A percentile compares a stretch with the other conserved stretches of the same genome.
These are phyloP conservation scores for Octopus bimaculoides DNA, from an alignment of 1,140 invertebrate genomes.

Conservation along the genomic window DNA sequence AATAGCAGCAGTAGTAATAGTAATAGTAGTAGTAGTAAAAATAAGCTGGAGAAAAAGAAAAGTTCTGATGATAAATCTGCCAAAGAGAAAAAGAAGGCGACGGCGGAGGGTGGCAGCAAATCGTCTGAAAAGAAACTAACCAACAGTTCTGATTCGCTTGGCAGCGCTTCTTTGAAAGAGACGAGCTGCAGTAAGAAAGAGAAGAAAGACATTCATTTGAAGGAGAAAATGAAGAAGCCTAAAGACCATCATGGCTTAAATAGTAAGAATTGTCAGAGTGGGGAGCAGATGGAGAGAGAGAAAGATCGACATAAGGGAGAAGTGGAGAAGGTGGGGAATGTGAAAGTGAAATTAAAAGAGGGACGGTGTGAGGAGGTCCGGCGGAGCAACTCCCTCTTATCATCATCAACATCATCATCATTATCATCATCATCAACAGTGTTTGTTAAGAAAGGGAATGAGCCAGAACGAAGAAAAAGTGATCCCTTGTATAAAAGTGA, in stretches of 20 bases:
- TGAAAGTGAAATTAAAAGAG: too few species aligned
- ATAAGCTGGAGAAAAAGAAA: slow-evolving; percentile 7
- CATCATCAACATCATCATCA: slow-evolving; percentile 12
- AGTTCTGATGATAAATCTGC: neutral
- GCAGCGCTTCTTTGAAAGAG: too few species aligned
- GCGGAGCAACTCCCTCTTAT: neutral
- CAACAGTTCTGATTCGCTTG: too few species aligned
- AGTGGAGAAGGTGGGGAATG: neutral
- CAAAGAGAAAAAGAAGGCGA: slow-evolving; percentile 12
- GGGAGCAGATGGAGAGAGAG: too few species aligned
- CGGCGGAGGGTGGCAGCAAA: neutral
- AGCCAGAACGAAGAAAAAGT: neutral
- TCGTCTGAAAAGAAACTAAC: neutral
- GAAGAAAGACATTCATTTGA: neutral
- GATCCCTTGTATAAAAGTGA: neutral
- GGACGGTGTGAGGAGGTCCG: neutral
- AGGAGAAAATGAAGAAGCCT: too few species aligned
- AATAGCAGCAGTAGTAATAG: neutral
- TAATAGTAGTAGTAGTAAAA: neutral
- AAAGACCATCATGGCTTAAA: neutral
- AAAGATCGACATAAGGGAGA: neutral
- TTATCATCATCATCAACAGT: slow-evolving; percentile 16
- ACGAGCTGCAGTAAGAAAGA: neutral
- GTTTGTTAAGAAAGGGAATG: too few species aligned
- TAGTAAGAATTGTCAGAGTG: too few species aligned